A percentile compares a stretch with the other conserved stretches of the same genome.
Evolutionary conservation across 2,113 vertebrate species (phyloP).

Genomic region (Muntiacus muntjak): DNA sequence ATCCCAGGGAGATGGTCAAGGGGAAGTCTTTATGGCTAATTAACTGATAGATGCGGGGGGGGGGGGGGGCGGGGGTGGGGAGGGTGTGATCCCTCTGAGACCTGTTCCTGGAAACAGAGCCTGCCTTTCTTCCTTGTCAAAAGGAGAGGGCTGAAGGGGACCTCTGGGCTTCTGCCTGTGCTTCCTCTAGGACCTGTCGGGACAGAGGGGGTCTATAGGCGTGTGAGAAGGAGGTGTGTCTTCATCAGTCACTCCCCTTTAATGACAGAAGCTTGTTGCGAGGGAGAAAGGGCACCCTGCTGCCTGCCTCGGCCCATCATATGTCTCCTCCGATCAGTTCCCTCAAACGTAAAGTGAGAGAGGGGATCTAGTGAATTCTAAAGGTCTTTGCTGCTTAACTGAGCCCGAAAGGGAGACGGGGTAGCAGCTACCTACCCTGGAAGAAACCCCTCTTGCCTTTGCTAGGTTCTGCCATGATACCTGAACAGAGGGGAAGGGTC

Average conservation of each 20-base stretch:
- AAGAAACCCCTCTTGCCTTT: background rate
- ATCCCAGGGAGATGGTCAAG: background rate
- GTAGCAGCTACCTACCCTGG: background rate
- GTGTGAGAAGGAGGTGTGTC: conserved; percentile 58
- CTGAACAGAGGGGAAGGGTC: background rate
- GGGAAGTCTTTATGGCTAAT: background rate
- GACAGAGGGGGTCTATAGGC: background rate
- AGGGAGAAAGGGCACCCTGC: background rate
- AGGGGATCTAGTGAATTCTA: background rate
- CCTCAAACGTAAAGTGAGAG: background rate
- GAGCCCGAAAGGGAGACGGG: background rate
- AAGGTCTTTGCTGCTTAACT: background rate
- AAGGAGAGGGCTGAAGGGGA: background rate
- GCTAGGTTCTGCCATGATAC: background rate
- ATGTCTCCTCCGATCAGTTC: background rate
- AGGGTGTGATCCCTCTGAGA: background rate
- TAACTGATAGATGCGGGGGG: background rate
- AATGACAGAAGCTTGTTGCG: background rate
- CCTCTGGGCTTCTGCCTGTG: background rate
- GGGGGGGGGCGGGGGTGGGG: too few relatives aligned
- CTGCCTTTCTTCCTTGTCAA: background rate
- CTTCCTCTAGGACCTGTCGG: background rate
- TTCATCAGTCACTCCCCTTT: conserved; percentile 28
- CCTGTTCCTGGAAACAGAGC: background rate
- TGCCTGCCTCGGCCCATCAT: conserved; percentile 36